phyloP scores from a whole-genome alignment of 2,113 vertebrate species.

The Rhea pennata region DNA sequence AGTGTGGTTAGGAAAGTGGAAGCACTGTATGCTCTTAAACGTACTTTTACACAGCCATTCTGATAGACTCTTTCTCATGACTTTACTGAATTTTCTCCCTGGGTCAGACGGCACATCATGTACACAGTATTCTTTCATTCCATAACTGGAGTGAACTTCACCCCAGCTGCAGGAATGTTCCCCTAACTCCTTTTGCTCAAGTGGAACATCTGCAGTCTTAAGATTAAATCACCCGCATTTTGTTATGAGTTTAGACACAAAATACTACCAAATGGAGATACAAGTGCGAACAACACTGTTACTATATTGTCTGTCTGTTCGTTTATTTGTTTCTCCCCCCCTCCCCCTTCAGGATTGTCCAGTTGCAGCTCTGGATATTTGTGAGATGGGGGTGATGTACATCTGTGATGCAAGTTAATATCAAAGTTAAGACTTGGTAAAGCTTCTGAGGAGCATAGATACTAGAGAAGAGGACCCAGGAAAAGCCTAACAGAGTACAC shows the following conservation, averaged over 20 bases:
- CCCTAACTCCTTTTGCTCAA: neutral
- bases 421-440: neutral
- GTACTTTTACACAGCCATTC: constrained; percentile 52
- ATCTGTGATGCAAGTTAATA: neutral
- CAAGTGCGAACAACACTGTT: neutral
- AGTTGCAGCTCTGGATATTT: neutral
- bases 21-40: constrained; percentile 58
- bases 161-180: neutral
- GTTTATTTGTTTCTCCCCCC: neutral
- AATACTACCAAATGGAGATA: neutral
- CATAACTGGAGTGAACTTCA: neutral
- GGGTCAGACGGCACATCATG: constrained; percentile 50
- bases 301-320: neutral
- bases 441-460: neutral
- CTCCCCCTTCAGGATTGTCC: neutral
- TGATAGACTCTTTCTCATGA: constrained; percentile 75
- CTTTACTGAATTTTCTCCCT: constrained; percentile 74
- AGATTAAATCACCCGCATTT: neutral
- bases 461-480: neutral
- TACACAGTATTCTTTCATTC: constrained; percentile 63
- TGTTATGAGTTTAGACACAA: neutral
- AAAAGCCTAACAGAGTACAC: neutral
- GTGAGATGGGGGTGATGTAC: neutral
- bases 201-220: neutral
- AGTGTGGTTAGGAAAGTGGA: neutral